Evolutionary conservation across 2,113 vertebrate genomes (phyloP), one percentile per base, ranked within the genome.

Genomic region (Colossoma macropomum): DNA sequence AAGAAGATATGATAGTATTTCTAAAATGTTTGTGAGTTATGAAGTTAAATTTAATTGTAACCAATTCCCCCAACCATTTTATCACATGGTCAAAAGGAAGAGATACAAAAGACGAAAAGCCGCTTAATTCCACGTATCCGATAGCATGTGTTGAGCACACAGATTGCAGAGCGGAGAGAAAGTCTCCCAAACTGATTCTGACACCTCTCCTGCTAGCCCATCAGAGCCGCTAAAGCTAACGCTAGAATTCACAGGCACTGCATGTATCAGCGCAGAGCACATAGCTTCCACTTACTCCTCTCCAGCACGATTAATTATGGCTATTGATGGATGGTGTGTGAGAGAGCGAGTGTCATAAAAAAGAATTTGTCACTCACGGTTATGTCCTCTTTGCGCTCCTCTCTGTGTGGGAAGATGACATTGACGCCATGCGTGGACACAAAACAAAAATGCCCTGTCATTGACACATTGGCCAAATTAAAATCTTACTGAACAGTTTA

Each of bases 231-330:
- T 93, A 93, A 93, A 93, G 91, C 92, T 94, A 93, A 93, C 93
- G 91, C 92, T 90, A 91, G 90, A 92, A 92, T 95, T 95, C 94
- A 93, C 94, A 94, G 93, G 93, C 93, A 95, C 93, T 91, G 92
- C 90, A 89, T 94, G 93, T 93, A 92, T 94, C 93, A 91, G 92
- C 82, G 80, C 91, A 89, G 92, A 92, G 91, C 93, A 92, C 92
- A 93, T 91, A 90, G 89, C 92, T 93, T 93, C 93, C 91, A 94
- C 91, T 90, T 90, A 90, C 92, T 91, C 75, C 71, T 71, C 79
- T 91, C 90, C 89, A 90, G 93, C 92, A 92, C 91, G 91, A 93
- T 94, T 94, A 94, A 94, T 94, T 94, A 94, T 93, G 93, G 93
- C 93, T 92, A 91, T 91, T 93, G 92, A 93, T 92, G 92, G 89